Percentiles rank a stretch among this genome's conserved stretches.
phyloP scores from a whole-genome alignment of 1,140 invertebrate genomes.

The Thaumatotibia leucotreta region DNA sequence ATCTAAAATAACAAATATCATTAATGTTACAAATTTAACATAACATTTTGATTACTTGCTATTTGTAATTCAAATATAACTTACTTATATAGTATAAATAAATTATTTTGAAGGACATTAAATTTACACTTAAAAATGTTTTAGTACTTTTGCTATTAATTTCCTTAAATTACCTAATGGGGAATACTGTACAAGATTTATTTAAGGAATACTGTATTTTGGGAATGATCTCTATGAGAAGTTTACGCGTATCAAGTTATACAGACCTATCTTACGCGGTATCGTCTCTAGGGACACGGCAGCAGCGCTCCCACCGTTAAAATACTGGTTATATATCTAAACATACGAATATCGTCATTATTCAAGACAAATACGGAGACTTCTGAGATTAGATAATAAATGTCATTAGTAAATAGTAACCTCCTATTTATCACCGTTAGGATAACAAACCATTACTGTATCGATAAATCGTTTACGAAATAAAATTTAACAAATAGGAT shows the following conservation, averaged over 20 bases:
- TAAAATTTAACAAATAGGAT: not conserved
- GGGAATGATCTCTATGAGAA: not conserved
- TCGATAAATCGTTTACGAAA: not conserved
- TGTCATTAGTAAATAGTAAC: not conserved
- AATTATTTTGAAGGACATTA: too few relatives aligned
- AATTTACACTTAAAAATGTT: too few relatives aligned
- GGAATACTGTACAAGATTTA: not conserved
- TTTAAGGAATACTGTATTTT: too few relatives aligned
- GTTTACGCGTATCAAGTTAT: not conserved
- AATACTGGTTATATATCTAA: not conserved
- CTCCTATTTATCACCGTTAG: not conserved
- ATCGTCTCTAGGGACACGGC: not conserved
- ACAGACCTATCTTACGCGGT: not conserved
- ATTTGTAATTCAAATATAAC: too few relatives aligned
- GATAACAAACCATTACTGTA: not conserved
- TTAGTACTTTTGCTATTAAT: too few relatives aligned
- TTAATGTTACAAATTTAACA: too few relatives aligned
- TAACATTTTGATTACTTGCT: too few relatives aligned
- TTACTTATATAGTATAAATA: too few relatives aligned
- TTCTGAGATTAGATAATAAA: not conserved
- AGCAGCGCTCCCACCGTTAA: not conserved
- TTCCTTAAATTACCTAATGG: too few relatives aligned
- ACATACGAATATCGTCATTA: not conserved
- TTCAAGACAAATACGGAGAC: not conserved
- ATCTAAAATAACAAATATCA: too few relatives aligned